Evolutionary conservation across 2,113 vertebrate genomes (phyloP).

Genomic region (Aldabrachelys gigantea): DNA sequence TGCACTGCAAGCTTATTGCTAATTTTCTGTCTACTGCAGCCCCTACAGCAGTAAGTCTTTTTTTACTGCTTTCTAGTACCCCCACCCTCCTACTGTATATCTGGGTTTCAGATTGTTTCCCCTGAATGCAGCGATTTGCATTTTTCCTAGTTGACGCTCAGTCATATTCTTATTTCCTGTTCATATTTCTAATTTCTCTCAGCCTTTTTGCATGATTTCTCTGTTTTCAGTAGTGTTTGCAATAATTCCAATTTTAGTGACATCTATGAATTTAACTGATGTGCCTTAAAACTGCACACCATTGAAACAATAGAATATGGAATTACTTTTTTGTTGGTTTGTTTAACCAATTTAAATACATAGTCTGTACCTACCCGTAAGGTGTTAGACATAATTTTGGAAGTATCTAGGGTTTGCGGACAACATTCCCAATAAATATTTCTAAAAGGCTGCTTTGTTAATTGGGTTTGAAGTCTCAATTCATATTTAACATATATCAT

Average conservation of each 20-base stretch:
- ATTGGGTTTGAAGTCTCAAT: neutral
- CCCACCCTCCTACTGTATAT: neutral
- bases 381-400: neutral
- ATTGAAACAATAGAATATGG: neutral
- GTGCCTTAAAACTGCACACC: neutral
- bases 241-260: neutral
- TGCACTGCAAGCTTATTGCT: neutral
- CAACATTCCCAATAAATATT: neutral
- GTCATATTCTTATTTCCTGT: neutral
- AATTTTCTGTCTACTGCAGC: neutral
- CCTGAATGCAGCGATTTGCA: neutral
- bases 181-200: neutral
- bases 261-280: neutral
- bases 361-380: neutral
- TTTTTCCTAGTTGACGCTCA: neutral
- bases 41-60: neutral
- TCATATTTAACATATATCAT: neutral
- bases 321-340: neutral
- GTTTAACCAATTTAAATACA: neutral
- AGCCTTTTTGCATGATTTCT: neutral
- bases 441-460: neutral
- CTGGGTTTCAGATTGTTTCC: neutral
- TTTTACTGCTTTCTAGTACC: neutral
- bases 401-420: neutral
- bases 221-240: neutral